These are phyloP conservation scores for Cheilosia soror DNA, from an alignment of 2,888 invertebrate genomes.

Conservation along the genomic window DNA sequence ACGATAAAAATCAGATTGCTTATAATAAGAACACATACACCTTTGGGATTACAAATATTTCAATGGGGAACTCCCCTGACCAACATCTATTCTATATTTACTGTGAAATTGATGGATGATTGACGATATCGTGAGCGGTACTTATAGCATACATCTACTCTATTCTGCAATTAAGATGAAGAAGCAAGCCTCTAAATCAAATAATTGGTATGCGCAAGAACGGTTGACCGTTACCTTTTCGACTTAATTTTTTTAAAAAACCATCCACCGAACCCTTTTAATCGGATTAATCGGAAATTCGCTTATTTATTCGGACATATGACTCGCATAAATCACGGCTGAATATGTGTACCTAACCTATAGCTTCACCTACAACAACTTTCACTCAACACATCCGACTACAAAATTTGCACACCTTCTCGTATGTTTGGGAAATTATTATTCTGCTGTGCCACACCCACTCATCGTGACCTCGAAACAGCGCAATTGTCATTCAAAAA, in stretches of 20 bases:
- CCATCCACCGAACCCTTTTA: slow-evolving; percentile 9
- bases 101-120: too few relatives aligned
- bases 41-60: too few relatives aligned
- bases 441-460: slow-evolving; percentile 44
- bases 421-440: slow-evolving; percentile 5
- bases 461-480: slow-evolving; percentile 52
- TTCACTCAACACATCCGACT: slow-evolving; percentile 30
- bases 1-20: too few relatives aligned
- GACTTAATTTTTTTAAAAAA: not conserved
- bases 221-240: not conserved
- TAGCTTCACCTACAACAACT: slow-evolving; percentile 2
- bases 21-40: too few relatives aligned
- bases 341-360: not conserved
- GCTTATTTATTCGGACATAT: slow-evolving; percentile 8
- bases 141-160: too few relatives aligned
- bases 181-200: too few relatives aligned
- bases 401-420: slow-evolving; percentile 27
- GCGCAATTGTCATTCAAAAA: slow-evolving; percentile 59
- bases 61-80: too few relatives aligned
- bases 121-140: too few relatives aligned
- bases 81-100: too few relatives aligned
- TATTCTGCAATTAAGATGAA: too few relatives aligned
- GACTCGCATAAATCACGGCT: not conserved
- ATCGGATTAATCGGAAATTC: slow-evolving; percentile 3
- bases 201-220: not conserved